These are phyloP conservation scores for Indri indri DNA, from an alignment of 2,113 vertebrate genomes.

Conservation along the genomic window DNA sequence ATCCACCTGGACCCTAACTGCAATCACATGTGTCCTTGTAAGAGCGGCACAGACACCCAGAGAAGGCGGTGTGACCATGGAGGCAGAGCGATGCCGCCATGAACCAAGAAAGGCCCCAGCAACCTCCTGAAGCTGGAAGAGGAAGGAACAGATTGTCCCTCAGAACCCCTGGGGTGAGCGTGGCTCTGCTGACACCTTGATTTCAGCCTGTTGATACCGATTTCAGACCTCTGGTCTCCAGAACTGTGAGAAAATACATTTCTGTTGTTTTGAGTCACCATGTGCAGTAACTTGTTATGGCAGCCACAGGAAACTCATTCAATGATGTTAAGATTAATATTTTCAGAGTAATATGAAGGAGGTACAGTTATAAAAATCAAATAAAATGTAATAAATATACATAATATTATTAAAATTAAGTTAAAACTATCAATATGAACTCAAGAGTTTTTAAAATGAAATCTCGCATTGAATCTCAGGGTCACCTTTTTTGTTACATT, in stretches of 20 bases:
- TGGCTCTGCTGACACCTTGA: not conserved
- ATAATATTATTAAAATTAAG: not conserved
- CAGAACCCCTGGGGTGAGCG: rapidly evolving
- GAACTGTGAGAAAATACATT: not conserved
- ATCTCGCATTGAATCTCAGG: not conserved
- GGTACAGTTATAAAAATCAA: not conserved
- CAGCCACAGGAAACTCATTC: not conserved
- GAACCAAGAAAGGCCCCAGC: not conserved
- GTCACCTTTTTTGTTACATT: not conserved
- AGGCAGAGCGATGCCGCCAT: not conserved
- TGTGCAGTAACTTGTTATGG: not conserved
- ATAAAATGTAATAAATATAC: not conserved
- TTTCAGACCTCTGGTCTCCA: no score
- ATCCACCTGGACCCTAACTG: no score
- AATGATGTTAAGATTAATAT: not conserved
- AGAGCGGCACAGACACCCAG: not conserved
- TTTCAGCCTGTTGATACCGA: rapidly evolving
- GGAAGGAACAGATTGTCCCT: not conserved
- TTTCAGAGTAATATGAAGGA: not conserved
- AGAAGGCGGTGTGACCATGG: no score
- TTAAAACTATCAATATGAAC: not conserved
- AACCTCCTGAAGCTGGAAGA: no score
- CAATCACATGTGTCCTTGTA: not conserved
- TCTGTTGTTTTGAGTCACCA: not conserved
- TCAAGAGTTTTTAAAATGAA: not conserved